These are phyloP conservation scores for Gnathonemus echidnorhynchus DNA, from an alignment of 2,113 vertebrate species.

Conservation along the genomic window DNA sequence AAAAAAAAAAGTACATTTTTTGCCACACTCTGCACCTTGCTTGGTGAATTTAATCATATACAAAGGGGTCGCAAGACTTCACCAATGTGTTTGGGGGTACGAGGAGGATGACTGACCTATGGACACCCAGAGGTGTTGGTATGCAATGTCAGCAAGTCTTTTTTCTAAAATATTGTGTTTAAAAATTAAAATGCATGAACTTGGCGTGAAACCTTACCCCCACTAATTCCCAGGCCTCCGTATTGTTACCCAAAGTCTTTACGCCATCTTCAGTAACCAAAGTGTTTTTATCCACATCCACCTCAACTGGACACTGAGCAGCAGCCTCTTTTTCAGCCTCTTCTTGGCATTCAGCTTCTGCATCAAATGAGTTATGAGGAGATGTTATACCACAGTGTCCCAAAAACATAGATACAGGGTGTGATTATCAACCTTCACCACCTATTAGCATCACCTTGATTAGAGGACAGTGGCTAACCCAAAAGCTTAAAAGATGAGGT, in stretches of 20 bases:
- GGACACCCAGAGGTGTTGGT: background rate
- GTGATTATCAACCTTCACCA: background rate
- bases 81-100: background rate
- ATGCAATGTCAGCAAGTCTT: background rate
- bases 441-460: too few species aligned
- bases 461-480: background rate
- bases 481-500: too few species aligned
- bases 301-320: background rate
- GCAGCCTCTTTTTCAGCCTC: background rate
- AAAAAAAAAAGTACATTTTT: too few species aligned
- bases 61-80: background rate
- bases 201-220: background rate
- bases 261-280: background rate
- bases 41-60: background rate
- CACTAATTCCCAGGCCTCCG: background rate
- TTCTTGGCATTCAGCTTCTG: background rate
- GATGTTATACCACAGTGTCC: background rate
- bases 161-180: background rate
- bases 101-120: background rate
- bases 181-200: background rate
- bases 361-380: background rate
- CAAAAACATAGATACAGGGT: background rate
- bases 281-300: background rate
- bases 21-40: background rate
- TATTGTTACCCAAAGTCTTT: background rate